Percentiles rank a stretch among this genome's conserved stretches.
Evolutionary conservation across 2,888 invertebrate species (phyloP).

Genomic region (Andrena flavipes): DNA sequence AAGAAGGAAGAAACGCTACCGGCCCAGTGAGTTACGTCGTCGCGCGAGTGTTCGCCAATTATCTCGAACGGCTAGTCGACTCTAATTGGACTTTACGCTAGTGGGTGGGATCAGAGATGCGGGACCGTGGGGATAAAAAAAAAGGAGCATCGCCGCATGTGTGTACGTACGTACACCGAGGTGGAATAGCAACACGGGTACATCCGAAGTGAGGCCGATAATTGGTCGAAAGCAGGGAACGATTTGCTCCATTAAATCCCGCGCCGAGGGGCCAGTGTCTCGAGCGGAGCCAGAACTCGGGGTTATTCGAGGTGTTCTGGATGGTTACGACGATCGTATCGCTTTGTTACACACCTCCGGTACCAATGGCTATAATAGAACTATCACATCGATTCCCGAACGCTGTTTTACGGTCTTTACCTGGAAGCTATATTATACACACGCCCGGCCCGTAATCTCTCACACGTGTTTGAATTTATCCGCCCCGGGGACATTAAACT

Average conservation of each 20-base stretch:
- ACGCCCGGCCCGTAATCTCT: constrained; percentile 38
- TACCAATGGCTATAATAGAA: constrained; percentile 60
- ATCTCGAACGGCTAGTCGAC: constrained; percentile 79
- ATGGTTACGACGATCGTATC: constrained; percentile 58
- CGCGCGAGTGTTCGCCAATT: constrained; percentile 81
- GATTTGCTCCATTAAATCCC: constrained; percentile 68
- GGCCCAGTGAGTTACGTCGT: constrained; percentile 78
- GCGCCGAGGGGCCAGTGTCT: constrained; percentile 34
- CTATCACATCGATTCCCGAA: constrained; percentile 60
- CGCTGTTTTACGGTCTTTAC: constrained; percentile 50
- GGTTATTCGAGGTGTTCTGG: constrained; percentile 52
- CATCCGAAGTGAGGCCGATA: constrained; percentile 53
- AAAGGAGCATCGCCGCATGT: background rate
- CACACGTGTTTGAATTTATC: constrained; percentile 38
- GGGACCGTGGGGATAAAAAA: constrained; percentile 49
- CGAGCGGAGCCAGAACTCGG: constrained; percentile 21
- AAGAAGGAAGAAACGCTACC: constrained; percentile 75
- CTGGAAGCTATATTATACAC: constrained; percentile 42
- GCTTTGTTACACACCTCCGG: constrained; percentile 58
- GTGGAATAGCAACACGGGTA: constrained; percentile 17
- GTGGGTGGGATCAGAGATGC: constrained; percentile 79
- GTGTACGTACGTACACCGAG: background rate
- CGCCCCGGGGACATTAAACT: constrained; percentile 23
- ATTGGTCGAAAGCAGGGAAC: constrained; percentile 65
- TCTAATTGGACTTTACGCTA: constrained; percentile 81